A percentile compares a stretch with the other conserved stretches of the same genome.
These are phyloP conservation scores for Paralvinella palmiformis DNA, from an alignment of 1,140 invertebrate genomes.

Conservation along the genomic window DNA sequence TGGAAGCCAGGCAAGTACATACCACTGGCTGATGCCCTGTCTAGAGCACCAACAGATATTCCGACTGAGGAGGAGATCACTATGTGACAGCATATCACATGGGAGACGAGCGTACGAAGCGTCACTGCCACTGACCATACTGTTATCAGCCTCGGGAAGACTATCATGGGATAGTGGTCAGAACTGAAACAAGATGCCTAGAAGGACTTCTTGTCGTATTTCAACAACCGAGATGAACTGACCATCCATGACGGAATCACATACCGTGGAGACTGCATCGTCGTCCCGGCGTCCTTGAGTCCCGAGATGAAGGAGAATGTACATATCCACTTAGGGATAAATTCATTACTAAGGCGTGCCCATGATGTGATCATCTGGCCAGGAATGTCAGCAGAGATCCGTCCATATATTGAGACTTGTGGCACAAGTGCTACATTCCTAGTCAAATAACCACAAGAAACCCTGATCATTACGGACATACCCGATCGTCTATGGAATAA, in stretches of 20 bases:
- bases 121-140: neutral
- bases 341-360: neutral
- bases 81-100: neutral
- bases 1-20: neutral
- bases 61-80: neutral
- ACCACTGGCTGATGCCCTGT: too few relatives aligned
- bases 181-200: too few relatives aligned
- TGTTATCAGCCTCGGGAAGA: neutral
- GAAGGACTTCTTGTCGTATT: neutral
- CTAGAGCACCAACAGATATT: neutral
- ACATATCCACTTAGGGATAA: conserved; percentile 3
- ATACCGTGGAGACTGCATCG: neutral
- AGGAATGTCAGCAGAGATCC: conserved; percentile 6
- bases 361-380: conserved; percentile 3
- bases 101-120: neutral
- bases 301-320: conserved; percentile 3
- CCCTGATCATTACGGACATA: neutral
- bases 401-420: conserved; percentile 4
- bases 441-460: conserved; percentile 1
- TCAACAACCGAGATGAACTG: conserved; percentile 5
- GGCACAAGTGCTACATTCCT: neutral
- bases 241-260: neutral
- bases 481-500: too few relatives aligned
- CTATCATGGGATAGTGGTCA: neutral
- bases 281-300: neutral